These are phyloP conservation scores for Pedionomus torquatus DNA, from an alignment of 2,113 vertebrate species.

Conservation along the genomic window DNA sequence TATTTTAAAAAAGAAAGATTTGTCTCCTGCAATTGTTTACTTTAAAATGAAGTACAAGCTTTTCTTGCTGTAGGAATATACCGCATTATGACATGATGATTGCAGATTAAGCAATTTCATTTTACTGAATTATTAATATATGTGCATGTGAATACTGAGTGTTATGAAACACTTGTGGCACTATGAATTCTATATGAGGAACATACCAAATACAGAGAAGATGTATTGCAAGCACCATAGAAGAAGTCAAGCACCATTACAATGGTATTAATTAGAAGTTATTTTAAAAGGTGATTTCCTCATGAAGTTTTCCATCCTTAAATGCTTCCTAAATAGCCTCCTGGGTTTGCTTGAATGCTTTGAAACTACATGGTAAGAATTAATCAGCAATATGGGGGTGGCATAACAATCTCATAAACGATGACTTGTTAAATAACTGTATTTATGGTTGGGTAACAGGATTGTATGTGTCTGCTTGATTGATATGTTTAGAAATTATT, in stretches of 20 bases:
- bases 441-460: background rate
- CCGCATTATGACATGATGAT: background rate
- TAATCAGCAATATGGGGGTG: background rate
- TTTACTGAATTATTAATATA: background rate
- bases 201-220: background rate
- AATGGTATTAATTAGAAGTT: background rate
- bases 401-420: background rate
- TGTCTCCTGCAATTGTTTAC: background rate
- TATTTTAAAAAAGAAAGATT: background rate
- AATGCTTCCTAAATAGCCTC: background rate
- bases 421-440: background rate
- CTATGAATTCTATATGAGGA: background rate
- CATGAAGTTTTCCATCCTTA: background rate
- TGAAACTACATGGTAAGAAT: background rate
- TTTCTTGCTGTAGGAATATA: background rate
- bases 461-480: background rate
- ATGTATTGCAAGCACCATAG: too few species aligned
- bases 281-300: background rate
- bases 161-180: background rate
- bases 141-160: background rate
- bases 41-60: background rate
- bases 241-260: background rate
- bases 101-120: background rate
- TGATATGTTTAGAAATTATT: background rate
- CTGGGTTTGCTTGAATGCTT: background rate